Evolutionary conservation across 1,140 invertebrate genomes (phyloP).

Genomic region (Tetragonula clypearis): DNA sequence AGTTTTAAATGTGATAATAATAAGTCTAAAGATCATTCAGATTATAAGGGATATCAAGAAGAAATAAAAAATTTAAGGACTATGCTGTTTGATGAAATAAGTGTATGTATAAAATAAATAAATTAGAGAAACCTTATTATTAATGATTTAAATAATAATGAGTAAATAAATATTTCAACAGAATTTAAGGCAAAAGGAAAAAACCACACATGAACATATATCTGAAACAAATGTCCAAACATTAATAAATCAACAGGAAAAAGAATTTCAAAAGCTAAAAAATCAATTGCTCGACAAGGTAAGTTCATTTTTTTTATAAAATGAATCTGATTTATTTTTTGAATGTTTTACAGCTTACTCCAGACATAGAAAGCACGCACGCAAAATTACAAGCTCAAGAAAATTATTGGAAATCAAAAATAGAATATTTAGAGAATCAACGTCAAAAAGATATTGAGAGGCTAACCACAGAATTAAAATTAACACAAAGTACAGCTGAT

Average conservation of each 20-base stretch:
- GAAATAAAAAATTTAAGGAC: slow-evolving; percentile 73
- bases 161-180: slow-evolving; percentile 22
- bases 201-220: slow-evolving; percentile 49
- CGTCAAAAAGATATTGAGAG: slow-evolving; percentile 76
- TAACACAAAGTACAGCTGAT: slow-evolving; percentile 72
- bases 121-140: not conserved
- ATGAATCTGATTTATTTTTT: slow-evolving; percentile 8
- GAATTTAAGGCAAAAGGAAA: slow-evolving; percentile 56
- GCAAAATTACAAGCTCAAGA: slow-evolving; percentile 77
- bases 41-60: slow-evolving; percentile 78
- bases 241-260: slow-evolving; percentile 73
- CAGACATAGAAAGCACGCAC: slow-evolving; percentile 76
- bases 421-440: slow-evolving; percentile 77
- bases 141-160: slow-evolving; percentile 17
- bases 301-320: slow-evolving; percentile 25
- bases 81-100: slow-evolving; percentile 75
- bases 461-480: slow-evolving; percentile 74
- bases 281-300: slow-evolving; percentile 71
- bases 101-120: slow-evolving; percentile 58
- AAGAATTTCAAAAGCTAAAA: slow-evolving; percentile 73
- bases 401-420: slow-evolving; percentile 77
- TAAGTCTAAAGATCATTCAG: slow-evolving; percentile 72
- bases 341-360: slow-evolving; percentile 63
- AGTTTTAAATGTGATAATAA: slow-evolving; percentile 4
- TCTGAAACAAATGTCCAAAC: slow-evolving; percentile 67